phyloP scores from a whole-genome alignment of 1,140 invertebrate species.

The Neodiprion pinetum region DNA sequence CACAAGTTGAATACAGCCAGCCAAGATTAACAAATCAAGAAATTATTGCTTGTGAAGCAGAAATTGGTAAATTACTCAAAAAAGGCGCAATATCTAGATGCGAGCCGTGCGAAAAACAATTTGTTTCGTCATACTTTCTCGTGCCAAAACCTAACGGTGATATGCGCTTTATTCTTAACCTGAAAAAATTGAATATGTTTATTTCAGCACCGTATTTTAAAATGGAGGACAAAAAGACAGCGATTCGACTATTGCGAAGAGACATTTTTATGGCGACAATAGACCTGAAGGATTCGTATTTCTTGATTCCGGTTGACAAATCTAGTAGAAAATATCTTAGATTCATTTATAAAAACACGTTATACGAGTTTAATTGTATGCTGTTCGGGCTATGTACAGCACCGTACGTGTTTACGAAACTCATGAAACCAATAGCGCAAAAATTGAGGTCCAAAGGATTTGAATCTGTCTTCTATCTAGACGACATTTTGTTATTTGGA shows the following conservation, averaged over 20 bases:
- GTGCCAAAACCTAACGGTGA: constrained; percentile 18
- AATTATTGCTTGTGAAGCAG: constrained; percentile 9
- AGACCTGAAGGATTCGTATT: constrained; percentile 24
- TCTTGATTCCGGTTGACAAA: constrained; percentile 14
- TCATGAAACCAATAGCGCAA: constrained; percentile 31
- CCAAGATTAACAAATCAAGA: not conserved
- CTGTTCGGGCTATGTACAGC: constrained; percentile 30
- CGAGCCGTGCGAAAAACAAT: constrained; percentile 11
- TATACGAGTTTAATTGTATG: constrained; percentile 32
- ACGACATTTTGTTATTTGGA: constrained; percentile 23
- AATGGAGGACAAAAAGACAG: constrained; percentile 12
- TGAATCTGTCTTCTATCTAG: constrained; percentile 22
- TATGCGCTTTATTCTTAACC: constrained; percentile 4
- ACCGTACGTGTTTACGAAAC: constrained; percentile 33
- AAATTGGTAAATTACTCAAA: constrained; percentile 14
- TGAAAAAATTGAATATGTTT: constrained; percentile 8
- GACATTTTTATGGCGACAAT: constrained; percentile 5
- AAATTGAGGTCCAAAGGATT: constrained; percentile 21
- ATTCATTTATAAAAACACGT: constrained; percentile 23
- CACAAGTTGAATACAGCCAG: not conserved
- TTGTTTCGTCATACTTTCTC: constrained; percentile 18
- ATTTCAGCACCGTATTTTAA: constrained; percentile 7
- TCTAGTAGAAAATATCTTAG: constrained; percentile 10
- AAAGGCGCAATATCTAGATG: constrained; percentile 22
- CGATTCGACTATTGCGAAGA: constrained; percentile 5